These are phyloP conservation scores for Pissodes strobi DNA, from an alignment of 1,140 invertebrate genomes.

Conservation along the genomic window DNA sequence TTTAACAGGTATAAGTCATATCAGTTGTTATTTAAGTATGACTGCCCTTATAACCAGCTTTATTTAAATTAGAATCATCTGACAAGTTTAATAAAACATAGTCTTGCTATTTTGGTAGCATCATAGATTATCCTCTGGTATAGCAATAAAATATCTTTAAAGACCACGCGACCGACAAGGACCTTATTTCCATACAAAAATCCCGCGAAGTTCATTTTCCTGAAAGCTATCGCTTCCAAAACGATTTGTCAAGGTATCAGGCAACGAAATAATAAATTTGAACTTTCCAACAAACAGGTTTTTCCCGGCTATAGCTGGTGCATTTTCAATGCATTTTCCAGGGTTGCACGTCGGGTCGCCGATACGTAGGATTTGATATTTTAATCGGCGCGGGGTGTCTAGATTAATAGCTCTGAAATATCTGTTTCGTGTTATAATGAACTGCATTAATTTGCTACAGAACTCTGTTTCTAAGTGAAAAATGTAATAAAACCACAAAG, in stretches of 20 bases:
- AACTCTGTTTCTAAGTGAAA: too few relatives aligned
- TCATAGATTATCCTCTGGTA: neutral
- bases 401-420: too few relatives aligned
- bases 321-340: slow-evolving; percentile 7
- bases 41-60: too few relatives aligned
- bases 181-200: slow-evolving; percentile 15
- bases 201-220: slow-evolving; percentile 11
- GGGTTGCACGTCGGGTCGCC: neutral
- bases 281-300: neutral
- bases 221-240: neutral
- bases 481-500: too few relatives aligned
- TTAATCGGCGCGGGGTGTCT: neutral
- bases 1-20: too few relatives aligned
- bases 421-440: too few relatives aligned
- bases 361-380: neutral
- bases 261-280: slow-evolving; percentile 18
- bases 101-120: too few relatives aligned
- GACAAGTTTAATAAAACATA: too few relatives aligned
- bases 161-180: neutral
- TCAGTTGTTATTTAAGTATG: too few relatives aligned
- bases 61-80: too few relatives aligned
- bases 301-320: neutral
- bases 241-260: slow-evolving; percentile 21
- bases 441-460: too few relatives aligned
- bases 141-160: slow-evolving; percentile 6